Percentiles rank a stretch among this genome's conserved stretches.
Evolutionary conservation across 2,888 invertebrate genomes (phyloP).

Genomic region (Lissocephala sabroskyi): DNA sequence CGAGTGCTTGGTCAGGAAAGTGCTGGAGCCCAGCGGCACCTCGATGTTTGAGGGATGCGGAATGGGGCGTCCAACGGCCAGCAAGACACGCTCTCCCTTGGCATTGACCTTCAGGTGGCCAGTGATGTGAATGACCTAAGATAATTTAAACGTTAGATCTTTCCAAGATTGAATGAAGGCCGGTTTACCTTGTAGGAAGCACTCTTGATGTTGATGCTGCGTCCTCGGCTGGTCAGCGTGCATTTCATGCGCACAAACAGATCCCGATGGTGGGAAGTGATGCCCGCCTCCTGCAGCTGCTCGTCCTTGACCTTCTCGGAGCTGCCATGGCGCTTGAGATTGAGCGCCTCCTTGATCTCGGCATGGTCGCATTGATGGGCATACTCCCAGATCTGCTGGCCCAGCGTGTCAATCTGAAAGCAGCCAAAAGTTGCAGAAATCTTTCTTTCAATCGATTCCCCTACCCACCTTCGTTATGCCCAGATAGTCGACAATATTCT

Average conservation of each 20-base stretch:
- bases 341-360: slow-evolving; percentile 82
- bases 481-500: slow-evolving; percentile 91
- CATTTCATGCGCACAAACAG: slow-evolving; percentile 84
- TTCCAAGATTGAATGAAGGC: background rate
- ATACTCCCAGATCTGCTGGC: slow-evolving; percentile 94
- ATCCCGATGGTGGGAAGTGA: slow-evolving; percentile 70
- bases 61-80: slow-evolving; percentile 71
- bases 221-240: slow-evolving; percentile 94
- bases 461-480: slow-evolving; percentile 93
- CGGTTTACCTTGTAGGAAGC: slow-evolving; percentile 95
- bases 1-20: slow-evolving; percentile 92
- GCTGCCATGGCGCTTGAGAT: slow-evolving; percentile 69
- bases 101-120: slow-evolving; percentile 82
- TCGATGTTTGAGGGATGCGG: slow-evolving; percentile 87
- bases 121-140: slow-evolving; percentile 93
- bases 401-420: slow-evolving; percentile 93
- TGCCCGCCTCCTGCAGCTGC: slow-evolving; percentile 48
- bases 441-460: background rate
- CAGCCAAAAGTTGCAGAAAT: slow-evolving; percentile 4
- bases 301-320: slow-evolving; percentile 67
- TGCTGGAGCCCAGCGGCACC: slow-evolving; percentile 88
- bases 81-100: slow-evolving; percentile 72
- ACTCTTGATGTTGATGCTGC: slow-evolving; percentile 95
- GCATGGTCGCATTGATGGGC: slow-evolving; percentile 96
- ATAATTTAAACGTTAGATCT: too few relatives aligned